Base-by-base conservation (phyloP, 2,888 invertebrate species). In the Diabrotica balteata region DNA sequence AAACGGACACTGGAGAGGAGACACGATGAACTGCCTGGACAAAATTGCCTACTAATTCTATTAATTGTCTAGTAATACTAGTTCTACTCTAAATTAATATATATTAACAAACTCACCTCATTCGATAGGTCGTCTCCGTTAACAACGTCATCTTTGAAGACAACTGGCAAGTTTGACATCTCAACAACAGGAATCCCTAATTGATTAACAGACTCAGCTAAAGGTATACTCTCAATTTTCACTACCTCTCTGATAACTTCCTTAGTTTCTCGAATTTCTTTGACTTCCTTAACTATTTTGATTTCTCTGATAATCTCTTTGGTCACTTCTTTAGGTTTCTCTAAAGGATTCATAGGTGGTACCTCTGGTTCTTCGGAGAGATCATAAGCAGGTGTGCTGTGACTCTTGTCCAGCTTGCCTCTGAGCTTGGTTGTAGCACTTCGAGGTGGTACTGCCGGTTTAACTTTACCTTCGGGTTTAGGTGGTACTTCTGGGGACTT, bases 361-460 rank as follows among this genome's bases (percentile, higher is more conserved):
- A 71, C 61, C 8, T 67, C 62, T 0, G 11, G 59, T 9, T 73
- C 73, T 57, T 70, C 80, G n/a, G 80, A 79, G 47, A 81, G 76
- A 82, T 93, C 93, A 82, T 93, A 93, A 0, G 93, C 92, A 2
- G 93, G 93, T n/a, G 93, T 92, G 74, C 93, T 93, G 81, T 91
- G 90, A 76, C 91, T 91, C 84, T 94, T 93, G 84, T 94, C 93
- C 60, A 93, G 84, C 72, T 88, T 88, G 1, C 90, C 90, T 45
- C 87, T 81, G 55, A 80, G 66, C 71, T 79, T 80, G 0, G 76
- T 79, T 6, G 79, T 80, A 7, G 76, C 74, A 60, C 79, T 78
- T 49, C 80, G 73, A 2, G 84, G 84, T 43, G 82, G 81, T n/a
- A 83, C 80, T 9, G 74, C 76, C 6, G 82, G 82, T 70, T 80